Percentiles rank a stretch among this genome's conserved stretches.
Evolutionary conservation across 2,888 invertebrate genomes (phyloP).

Genomic region (Dusona sp.): DNA sequence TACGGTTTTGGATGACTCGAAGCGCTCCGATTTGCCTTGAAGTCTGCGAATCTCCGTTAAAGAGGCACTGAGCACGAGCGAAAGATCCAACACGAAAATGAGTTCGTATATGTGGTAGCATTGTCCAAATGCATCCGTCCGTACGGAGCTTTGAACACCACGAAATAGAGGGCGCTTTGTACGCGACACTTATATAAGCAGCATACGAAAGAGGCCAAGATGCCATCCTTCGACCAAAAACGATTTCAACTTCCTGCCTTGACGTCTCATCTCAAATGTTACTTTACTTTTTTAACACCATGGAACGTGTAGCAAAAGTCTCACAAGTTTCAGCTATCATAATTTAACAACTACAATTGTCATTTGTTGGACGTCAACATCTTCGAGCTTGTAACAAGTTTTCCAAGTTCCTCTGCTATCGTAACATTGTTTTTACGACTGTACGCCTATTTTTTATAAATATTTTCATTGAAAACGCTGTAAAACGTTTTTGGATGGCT

Average conservation of each 20-base stretch:
- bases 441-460: not conserved
- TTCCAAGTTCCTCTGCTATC: not conserved
- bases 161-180: slow-evolving; percentile 43
- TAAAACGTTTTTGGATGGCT: not conserved
- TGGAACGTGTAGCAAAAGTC: not conserved
- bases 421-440: not conserved
- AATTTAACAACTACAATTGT: not conserved
- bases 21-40: slow-evolving; percentile 73
- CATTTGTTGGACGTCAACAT: not conserved
- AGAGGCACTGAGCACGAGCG: slow-evolving; percentile 52
- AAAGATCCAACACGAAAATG: slow-evolving; percentile 30
- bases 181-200: slow-evolving; percentile 52
- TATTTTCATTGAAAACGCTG: not conserved
- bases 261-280: slow-evolving; percentile 38
- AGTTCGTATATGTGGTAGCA: slow-evolving; percentile 44
- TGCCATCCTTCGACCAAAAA: not conserved
- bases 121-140: slow-evolving; percentile 66
- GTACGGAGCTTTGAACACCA: slow-evolving; percentile 57
- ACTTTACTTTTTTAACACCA: slow-evolving; percentile 9
- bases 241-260: slow-evolving; percentile 58
- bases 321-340: not conserved
- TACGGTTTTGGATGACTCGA: slow-evolving; percentile 12
- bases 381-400: not conserved
- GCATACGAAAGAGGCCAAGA: not conserved
- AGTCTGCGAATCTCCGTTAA: slow-evolving; percentile 76